Base-by-base conservation (phyloP, 2,113 vertebrate genomes). In the Nothobranchius kuhntae region DNA sequence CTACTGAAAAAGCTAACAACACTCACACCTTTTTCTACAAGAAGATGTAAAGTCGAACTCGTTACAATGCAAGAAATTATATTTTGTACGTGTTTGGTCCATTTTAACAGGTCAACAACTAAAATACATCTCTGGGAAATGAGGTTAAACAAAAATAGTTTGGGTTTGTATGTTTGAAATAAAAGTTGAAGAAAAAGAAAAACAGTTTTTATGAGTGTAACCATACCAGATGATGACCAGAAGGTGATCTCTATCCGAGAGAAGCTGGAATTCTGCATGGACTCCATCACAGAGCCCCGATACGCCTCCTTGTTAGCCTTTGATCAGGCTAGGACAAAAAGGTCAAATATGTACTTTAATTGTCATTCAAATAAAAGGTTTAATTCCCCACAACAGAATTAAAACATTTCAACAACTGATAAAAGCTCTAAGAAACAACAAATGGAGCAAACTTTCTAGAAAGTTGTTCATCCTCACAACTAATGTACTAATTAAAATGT, bases 221-320 rank as follows among this genome's bases (percentile, higher is more conserved):
- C 40, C 61, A 62, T 85, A 90, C 90, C 85, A 9, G 65, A 35
- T 26, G 78, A 72, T 46, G 73, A 66, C 62, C 68, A 77, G 47
- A 60, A 55, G 53, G 45, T 61, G 50, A 76, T 42, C 30, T 82
- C 74, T 30, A 73, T 82, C 44, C 58, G 55, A 66, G 63, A 36
- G 26, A 46, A 30, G 15, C 38, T 67, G 69, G 51, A n/a, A 61
- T 80, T 78, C 46, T 61, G 70, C 12, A 75, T 48, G 3, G 73
- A 15, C 21, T 60, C 86, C 88, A 90, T 90, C 26, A 5, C 14
- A 72, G 46, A 6, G 9, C 65, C 38, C 9, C n/a, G 14, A 47
- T 12, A 11, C 17, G 13, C 3, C 52, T 52, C 6, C 52, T 55
- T 14, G 6, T 42, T 57, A 15, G 0, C 59, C 24, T 14, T 73